Base-by-base conservation (phyloP, 2,888 invertebrate genomes). In the Hydropsyche betteni region DNA sequence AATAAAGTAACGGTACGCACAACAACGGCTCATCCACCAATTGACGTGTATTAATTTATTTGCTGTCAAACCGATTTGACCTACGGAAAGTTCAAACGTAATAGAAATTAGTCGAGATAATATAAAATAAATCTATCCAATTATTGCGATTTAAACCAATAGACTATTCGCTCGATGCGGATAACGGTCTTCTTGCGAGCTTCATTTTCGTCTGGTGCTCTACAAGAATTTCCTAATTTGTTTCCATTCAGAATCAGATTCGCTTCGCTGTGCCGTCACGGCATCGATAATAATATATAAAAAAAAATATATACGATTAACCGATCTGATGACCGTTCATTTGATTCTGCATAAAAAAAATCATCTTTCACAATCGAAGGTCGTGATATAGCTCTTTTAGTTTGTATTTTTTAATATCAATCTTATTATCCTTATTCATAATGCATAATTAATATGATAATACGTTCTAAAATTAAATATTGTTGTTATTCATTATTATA, bases 151-250 rank as follows among this genome's bases (percentile, higher is more conserved):
- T 36, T 36, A 34, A 44, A 64, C 16, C 61, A 12, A 64, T 5
- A 10, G 34, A 36, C 64, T 36, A 64, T 64, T 64, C 36, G 24
- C 24, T 24, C 24, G 24, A 12, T 34, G 36, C 6, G 34, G 34
- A 8, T 64, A 64, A 64, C 64, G 64, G 64, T 64, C 36, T 24
- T 58, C 16, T 24, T 24, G 24, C 53, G 14, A 53, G 53, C 14
- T 16, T 16, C 58, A 58, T 58, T 24, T 58, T 24, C 24, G 16
- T 16, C 24, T 16, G 24, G 64, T 36, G 33, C 34, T 33, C 16
- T 61, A 61, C 33, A 61, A 61, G 36, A 64, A 36, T 64, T 64
- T 36, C 34, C 64, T 64, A 36, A 64, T 64, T 64, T 36, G n/a
- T 36, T 64, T 64, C 64, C 36, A 64, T 36, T 64, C 64, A 36